Conservation (phyloP, 1,140 invertebrate species). For the Drosophila albomicans region DNA sequence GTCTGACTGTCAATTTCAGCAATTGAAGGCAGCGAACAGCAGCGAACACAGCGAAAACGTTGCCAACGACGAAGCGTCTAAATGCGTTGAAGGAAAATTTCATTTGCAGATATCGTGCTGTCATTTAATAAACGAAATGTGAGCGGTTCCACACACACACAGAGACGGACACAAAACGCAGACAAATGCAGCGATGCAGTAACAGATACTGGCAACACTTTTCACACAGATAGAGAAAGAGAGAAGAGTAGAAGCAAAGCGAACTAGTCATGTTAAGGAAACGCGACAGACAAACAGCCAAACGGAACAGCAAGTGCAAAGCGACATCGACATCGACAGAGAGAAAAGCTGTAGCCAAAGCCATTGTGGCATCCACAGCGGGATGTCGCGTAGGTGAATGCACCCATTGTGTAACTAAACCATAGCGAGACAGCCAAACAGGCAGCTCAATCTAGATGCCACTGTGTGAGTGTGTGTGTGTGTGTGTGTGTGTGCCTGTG, state of each 20-base stretch:
- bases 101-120: constrained; percentile 84
- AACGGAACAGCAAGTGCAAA: constrained; percentile 33
- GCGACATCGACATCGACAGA: background rate
- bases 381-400: constrained; percentile 80
- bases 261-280: constrained; percentile 62
- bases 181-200: constrained; percentile 77
- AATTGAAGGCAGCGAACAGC: constrained; percentile 59
- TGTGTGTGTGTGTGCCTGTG: background rate
- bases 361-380: constrained; percentile 59
- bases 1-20: constrained; percentile 82
- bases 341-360: constrained; percentile 21
- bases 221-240: constrained; percentile 56
- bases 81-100: constrained; percentile 83
- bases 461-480: constrained; percentile 22
- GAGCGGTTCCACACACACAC: constrained; percentile 46
- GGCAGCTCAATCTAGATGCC: constrained; percentile 54
- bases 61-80: constrained; percentile 54
- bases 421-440: constrained; percentile 69
- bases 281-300: constrained; percentile 59
- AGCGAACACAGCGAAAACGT: constrained; percentile 14
- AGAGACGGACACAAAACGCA: constrained; percentile 24
- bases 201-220: constrained; percentile 82
- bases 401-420: constrained; percentile 83
- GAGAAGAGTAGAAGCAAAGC: no score
- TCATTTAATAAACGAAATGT: constrained; percentile 84